Evolutionary conservation across 1,140 invertebrate species (phyloP).

Genomic region (Ptiloglossa arizonensis): DNA sequence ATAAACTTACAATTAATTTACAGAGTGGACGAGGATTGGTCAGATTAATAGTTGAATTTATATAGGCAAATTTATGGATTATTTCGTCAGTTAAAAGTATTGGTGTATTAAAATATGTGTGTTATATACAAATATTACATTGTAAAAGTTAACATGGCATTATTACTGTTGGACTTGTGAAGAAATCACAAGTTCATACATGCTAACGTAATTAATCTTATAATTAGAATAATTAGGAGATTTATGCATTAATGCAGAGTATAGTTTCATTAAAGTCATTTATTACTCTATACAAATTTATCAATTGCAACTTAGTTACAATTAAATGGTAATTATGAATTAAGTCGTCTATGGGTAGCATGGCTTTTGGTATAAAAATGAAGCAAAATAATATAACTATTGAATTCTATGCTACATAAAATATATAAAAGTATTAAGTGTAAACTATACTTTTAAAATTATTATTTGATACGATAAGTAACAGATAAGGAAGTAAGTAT

Average conservation of each 20-base stretch:
- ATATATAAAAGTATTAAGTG: neutral
- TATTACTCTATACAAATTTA: neutral
- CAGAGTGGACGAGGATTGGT: conserved; percentile 69
- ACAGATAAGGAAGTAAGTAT: neutral
- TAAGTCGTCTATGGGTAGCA: no score
- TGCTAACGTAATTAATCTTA: conserved; percentile 1
- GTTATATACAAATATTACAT: conserved; percentile 29
- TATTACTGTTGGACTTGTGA: conserved; percentile 12
- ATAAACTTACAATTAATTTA: conserved; percentile 59
- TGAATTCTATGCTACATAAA: neutral
- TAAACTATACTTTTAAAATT: conserved; percentile 5
- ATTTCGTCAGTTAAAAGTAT: conserved; percentile 14
- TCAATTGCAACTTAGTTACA: neutral
- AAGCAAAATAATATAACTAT: neutral
- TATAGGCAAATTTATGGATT: conserved; percentile 30
- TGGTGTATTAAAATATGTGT: neutral
- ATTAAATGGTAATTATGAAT: no score
- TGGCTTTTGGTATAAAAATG: neutral
- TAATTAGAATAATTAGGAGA: neutral
- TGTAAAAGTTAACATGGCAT: conserved; percentile 21
- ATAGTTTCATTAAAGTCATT: neutral
- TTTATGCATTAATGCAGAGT: neutral
- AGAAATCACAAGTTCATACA: conserved; percentile 31
- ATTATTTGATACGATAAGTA: neutral
- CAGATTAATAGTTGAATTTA: conserved; percentile 58